Conservation (phyloP, 2,113 vertebrate species). For the Daubentonia madagascariensis region DNA sequence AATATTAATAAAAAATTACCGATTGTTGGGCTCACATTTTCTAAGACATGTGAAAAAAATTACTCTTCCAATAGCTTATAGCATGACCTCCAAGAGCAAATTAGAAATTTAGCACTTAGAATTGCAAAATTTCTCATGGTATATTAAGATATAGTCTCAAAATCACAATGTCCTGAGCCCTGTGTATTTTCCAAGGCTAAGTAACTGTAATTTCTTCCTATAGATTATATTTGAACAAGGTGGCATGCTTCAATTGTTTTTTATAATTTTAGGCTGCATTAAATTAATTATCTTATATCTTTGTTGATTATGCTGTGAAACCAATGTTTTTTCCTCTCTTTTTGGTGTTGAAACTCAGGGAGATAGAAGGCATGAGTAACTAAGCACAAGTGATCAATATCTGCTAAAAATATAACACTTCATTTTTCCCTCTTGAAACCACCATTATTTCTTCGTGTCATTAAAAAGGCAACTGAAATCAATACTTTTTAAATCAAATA, state of each 20-base stretch:
- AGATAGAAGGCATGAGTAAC: not conserved
- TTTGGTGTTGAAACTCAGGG: not conserved
- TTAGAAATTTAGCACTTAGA: not conserved
- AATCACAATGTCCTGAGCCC: not conserved
- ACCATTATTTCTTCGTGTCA: not conserved
- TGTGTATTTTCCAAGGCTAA: not conserved
- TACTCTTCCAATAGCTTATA: not conserved
- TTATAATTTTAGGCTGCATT: not conserved
- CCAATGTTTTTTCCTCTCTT: not conserved
- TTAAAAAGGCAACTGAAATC: slow-evolving; percentile 19
- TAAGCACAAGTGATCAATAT: not conserved
- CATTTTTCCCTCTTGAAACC: slow-evolving; percentile 27
- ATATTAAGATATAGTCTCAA: not conserved
- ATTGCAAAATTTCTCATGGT: not conserved
- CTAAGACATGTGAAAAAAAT: not conserved
- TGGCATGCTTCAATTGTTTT: slow-evolving; percentile 2
- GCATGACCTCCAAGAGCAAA: not conserved
- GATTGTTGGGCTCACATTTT: not conserved
- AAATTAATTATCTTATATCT: slow-evolving; percentile 26
- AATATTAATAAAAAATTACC: not conserved
- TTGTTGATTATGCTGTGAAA: not conserved
- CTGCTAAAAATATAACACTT: not conserved
- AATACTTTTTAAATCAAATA: not conserved
- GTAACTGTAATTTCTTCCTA: slow-evolving; percentile 32
- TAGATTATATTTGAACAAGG: not conserved